A percentile compares a stretch with the other conserved stretches of the same genome.
These are phyloP conservation scores for Callinectes sapidus DNA, from an alignment of 2,888 invertebrate genomes.

Conservation along the genomic window DNA sequence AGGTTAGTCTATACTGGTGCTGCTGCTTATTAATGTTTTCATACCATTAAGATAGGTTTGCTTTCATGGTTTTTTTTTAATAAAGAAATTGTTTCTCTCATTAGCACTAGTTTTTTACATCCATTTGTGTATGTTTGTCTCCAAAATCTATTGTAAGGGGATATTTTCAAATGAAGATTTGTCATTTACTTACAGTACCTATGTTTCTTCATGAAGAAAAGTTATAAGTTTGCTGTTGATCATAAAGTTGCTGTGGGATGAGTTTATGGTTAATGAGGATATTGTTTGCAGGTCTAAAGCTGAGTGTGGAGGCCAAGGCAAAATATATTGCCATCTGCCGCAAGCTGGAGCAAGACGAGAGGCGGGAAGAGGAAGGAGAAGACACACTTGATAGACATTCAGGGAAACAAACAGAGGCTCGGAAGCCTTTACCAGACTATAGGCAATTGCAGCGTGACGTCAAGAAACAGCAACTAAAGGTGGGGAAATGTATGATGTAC, in stretches of 20 bases:
- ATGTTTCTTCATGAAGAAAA: background rate
- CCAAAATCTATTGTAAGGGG: too few species aligned
- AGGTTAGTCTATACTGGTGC: constrained; percentile 42
- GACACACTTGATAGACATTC: background rate
- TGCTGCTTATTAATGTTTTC: background rate
- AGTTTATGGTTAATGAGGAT: background rate
- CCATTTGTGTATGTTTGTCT: background rate
- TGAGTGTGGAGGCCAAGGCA: constrained; percentile 61
- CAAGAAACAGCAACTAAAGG: constrained; percentile 60
- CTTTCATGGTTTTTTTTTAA: background rate
- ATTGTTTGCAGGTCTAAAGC: constrained; percentile 46
- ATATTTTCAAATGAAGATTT: too few species aligned
- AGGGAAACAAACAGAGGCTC: background rate
- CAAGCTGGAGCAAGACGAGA: constrained; percentile 62
- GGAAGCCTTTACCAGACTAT: constrained; percentile 53
- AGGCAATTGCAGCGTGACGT: constrained; percentile 53
- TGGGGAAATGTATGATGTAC: background rate
- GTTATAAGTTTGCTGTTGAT: background rate
- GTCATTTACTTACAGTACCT: too few species aligned
- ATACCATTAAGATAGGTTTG: background rate
- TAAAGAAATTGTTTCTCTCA: background rate
- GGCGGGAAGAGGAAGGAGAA: background rate
- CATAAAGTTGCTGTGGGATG: background rate
- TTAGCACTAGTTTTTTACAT: background rate
- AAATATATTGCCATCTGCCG: constrained; percentile 61